Evolutionary conservation across 1,140 invertebrate species (phyloP).

Genomic region (Latrodectus geometricus): DNA sequence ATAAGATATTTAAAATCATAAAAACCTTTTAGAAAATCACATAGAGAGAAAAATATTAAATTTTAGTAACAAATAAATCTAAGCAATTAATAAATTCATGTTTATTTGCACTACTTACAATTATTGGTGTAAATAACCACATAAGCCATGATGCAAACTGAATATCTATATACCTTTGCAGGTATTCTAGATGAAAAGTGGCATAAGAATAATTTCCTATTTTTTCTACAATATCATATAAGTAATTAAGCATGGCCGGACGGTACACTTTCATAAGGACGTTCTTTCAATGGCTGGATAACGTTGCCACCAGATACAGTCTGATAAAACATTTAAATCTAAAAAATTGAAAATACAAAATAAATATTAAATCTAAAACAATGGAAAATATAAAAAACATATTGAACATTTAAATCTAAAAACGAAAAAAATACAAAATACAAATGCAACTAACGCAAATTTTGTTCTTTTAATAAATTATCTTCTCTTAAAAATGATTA

Average conservation of each 20-base stretch:
- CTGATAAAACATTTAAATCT: constrained; percentile 37
- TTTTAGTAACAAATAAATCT: no score
- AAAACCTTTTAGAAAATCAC: background rate
- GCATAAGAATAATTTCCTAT: constrained; percentile 57
- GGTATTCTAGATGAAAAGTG: constrained; percentile 32
- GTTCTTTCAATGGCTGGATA: background rate
- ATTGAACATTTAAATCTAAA: no score
- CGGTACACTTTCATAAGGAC: constrained; percentile 42
- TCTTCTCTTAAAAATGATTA: no score
- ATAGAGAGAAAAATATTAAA: background rate
- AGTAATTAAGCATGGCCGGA: constrained; percentile 53
- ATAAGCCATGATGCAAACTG: constrained; percentile 74
- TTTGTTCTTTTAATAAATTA: no score
- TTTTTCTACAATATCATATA: constrained; percentile 56
- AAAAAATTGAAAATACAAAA: background rate
- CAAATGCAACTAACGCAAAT: no score
- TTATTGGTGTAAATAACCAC: constrained; percentile 77
- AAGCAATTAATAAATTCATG: background rate
- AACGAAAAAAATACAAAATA: no score
- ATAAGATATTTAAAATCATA: background rate
- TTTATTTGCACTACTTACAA: constrained; percentile 69
- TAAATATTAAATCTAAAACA: no score
- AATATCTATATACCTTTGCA: constrained; percentile 64
- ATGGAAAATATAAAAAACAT: no score
- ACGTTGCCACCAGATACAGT: constrained; percentile 10